Conservation (phyloP, 1,140 invertebrate genomes). For the Drosophila novamexicana region DNA sequence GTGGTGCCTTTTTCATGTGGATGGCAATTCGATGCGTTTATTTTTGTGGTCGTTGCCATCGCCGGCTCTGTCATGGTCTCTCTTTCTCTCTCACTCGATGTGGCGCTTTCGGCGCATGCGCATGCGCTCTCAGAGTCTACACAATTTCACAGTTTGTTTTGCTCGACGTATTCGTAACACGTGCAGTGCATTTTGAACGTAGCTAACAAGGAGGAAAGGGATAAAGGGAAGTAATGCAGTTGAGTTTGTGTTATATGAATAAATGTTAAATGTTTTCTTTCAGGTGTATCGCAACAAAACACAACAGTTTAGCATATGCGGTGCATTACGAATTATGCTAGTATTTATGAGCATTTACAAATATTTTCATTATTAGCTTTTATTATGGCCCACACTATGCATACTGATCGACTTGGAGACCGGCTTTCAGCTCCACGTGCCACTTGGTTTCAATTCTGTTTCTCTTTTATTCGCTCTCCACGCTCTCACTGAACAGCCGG, state of each 20-base stretch:
- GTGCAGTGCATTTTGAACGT: slow-evolving; percentile 1
- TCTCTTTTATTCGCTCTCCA: slow-evolving; percentile 4
- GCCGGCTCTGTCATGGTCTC: slow-evolving; percentile 21
- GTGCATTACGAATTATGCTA: no score
- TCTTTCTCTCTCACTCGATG: slow-evolving; percentile 5
- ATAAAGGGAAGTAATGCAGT: background rate
- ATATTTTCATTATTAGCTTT: background rate
- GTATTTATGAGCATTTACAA: no score
- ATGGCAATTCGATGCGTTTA: slow-evolving; percentile 55
- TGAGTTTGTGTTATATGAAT: no score
- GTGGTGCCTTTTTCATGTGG: slow-evolving; percentile 46
- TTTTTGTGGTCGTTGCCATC: slow-evolving; percentile 58
- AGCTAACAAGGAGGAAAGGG: background rate
- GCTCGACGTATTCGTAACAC: slow-evolving; percentile 73
- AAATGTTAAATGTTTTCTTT: no score
- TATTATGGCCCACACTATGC: background rate
- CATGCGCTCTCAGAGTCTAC: slow-evolving; percentile 72
- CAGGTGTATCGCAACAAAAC: no score
- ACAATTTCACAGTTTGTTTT: slow-evolving; percentile 65
- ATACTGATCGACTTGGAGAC: background rate
- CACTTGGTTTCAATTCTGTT: background rate
- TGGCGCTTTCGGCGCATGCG: slow-evolving; percentile 38
- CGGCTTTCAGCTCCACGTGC: slow-evolving; percentile 31
- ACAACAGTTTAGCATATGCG: no score
- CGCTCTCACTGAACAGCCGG: slow-evolving; percentile 49